A percentile compares a stretch with the other conserved stretches of the same genome.
These are phyloP conservation scores for Lobophora halterata DNA, from an alignment of 2,888 invertebrate genomes.

Conservation along the genomic window DNA sequence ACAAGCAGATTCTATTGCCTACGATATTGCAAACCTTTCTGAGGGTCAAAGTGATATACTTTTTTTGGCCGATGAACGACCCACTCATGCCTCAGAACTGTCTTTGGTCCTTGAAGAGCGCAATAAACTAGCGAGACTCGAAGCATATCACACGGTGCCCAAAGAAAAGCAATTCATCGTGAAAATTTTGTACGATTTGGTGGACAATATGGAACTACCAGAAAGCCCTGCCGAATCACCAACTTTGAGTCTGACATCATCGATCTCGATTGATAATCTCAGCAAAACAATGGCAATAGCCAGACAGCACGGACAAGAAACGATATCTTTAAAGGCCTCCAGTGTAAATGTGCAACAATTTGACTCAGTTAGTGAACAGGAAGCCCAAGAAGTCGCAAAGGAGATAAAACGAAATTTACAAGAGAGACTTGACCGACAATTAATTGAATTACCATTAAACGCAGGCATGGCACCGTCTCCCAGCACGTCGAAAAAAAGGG, in stretches of 20 bases:
- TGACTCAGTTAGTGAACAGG: conserved; percentile 18
- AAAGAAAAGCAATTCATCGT: conserved; percentile 48
- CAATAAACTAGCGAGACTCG: conserved; percentile 34
- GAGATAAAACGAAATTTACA: conserved; percentile 32
- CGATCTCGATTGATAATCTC: no score
- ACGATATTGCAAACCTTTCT: neutral
- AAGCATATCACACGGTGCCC: conserved; percentile 30
- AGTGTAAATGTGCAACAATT: neutral
- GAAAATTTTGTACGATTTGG: conserved; percentile 43
- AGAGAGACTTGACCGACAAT: conserved; percentile 22
- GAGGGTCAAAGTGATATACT: conserved; percentile 22
- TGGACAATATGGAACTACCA: conserved; percentile 36
- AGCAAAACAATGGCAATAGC: conserved; percentile 16
- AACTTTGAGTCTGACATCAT: conserved; percentile 4
- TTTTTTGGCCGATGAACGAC: conserved; percentile 7
- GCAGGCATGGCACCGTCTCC: neutral
- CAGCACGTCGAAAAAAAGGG: conserved; percentile 12
- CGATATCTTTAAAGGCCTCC: conserved; percentile 27
- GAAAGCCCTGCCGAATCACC: conserved; percentile 8
- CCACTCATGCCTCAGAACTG: conserved; percentile 34
- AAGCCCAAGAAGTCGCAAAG: conserved; percentile 28
- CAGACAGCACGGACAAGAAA: conserved; percentile 43
- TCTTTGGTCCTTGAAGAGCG: conserved; percentile 48
- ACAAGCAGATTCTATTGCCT: neutral
- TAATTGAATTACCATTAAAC: conserved; percentile 17